phyloP scores from a whole-genome alignment of 2,797 vertebrate genomes.

The Brachyrhaphis roseni region DNA sequence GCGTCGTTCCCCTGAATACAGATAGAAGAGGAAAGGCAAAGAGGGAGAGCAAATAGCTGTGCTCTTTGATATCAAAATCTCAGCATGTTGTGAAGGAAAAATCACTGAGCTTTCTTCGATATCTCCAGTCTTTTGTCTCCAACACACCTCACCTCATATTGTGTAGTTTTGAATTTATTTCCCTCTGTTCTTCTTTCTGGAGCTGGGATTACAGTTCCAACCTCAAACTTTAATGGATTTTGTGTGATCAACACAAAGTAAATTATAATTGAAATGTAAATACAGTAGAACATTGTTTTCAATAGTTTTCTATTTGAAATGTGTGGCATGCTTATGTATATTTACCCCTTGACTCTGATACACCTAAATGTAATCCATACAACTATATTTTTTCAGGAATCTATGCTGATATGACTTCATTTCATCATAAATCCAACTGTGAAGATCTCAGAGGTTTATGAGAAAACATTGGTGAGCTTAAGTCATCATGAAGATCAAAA shows the following conservation, averaged over 20 bases:
- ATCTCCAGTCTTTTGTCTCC: conserved; percentile 38
- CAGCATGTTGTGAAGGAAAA: conserved; percentile 28
- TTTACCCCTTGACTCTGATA: background rate
- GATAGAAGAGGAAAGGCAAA: conserved; percentile 20
- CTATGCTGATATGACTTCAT: background rate
- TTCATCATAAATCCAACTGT: background rate
- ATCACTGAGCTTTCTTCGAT: conserved; percentile 28
- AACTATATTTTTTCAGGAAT: background rate
- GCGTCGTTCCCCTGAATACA: conserved; percentile 54
- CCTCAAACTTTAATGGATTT: background rate
- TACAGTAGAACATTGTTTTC: background rate
- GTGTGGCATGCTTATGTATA: background rate
- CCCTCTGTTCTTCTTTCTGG: background rate
- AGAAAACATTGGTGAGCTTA: background rate
- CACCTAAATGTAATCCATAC: background rate
- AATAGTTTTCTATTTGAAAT: background rate
- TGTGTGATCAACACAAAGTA: too few relatives aligned
- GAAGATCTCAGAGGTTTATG: background rate
- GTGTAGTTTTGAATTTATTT: conserved; percentile 14
- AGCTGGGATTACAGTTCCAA: background rate
- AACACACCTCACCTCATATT: conserved; percentile 13
- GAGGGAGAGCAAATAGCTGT: conserved; percentile 27
- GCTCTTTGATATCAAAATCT: conserved; percentile 45
- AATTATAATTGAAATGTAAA: background rate
- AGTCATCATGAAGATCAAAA: background rate